Percentiles rank a stretch among this genome's conserved stretches.
These are phyloP conservation scores for Potamilus streckersoni DNA, from an alignment of 1,140 invertebrate genomes.

Conservation along the genomic window DNA sequence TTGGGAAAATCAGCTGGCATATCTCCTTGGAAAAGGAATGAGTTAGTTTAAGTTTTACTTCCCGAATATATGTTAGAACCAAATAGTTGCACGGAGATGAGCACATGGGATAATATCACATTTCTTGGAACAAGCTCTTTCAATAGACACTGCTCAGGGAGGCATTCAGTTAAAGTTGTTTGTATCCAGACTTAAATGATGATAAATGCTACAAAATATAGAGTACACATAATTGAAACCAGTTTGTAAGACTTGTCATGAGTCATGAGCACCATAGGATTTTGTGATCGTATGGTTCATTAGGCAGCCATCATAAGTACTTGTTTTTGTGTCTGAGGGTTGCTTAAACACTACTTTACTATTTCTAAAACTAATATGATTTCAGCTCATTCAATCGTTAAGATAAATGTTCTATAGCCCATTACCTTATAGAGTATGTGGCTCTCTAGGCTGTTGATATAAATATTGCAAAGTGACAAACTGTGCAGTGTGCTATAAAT, in stretches of 20 bases:
- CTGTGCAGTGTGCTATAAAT: no score
- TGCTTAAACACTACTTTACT: no score
- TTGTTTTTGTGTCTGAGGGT: no score
- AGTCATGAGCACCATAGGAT: background rate
- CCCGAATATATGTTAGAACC: background rate
- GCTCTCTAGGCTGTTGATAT: no score
- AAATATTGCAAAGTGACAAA: no score
- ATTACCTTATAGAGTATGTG: no score
- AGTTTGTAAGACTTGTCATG: conserved; percentile 13
- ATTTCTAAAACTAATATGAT: no score
- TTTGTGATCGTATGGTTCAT: conserved; percentile 19
- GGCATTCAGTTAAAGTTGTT: background rate
- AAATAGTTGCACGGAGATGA: background rate
- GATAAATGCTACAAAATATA: conserved; percentile 5
- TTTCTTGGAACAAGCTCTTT: conserved; percentile 3
- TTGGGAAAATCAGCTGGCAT: no score
- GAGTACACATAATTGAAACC: conserved; percentile 1
- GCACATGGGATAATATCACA: conserved; percentile 1
- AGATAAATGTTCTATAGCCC: no score
- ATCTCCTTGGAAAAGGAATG: no score
- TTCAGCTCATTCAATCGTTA: no score
- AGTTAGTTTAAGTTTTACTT: background rate
- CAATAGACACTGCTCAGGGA: conserved; percentile 4
- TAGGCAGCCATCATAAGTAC: background rate
- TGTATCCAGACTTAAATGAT: background rate